These are phyloP conservation scores for Hippocampus abdominalis DNA, from an alignment of 2,113 vertebrate species.

Conservation along the genomic window DNA sequence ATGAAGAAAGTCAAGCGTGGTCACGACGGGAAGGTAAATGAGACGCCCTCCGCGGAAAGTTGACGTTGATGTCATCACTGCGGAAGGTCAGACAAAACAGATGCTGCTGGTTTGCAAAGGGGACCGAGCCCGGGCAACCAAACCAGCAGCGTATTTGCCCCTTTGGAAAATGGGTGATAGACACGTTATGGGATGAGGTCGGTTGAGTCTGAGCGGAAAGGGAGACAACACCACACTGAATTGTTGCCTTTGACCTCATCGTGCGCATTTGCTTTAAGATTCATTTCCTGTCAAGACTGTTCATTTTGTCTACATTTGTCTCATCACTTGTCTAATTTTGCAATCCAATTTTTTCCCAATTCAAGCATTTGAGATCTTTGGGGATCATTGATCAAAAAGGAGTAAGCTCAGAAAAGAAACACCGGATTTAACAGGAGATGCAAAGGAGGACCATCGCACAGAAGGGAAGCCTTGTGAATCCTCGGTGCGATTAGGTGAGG, in stretches of 20 bases:
- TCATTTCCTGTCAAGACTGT: slow-evolving; percentile 47
- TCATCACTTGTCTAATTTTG: not conserved
- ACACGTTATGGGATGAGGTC: slow-evolving; percentile 56
- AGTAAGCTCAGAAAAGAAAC: slow-evolving; percentile 22
- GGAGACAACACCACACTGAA: slow-evolving; percentile 34
- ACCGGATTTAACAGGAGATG: slow-evolving; percentile 52
- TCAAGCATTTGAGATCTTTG: not conserved
- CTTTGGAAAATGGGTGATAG: slow-evolving; percentile 62
- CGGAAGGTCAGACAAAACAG: slow-evolving; percentile 67
- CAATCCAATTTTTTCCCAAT: not conserved
- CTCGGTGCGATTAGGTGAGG: slow-evolving; percentile 41
- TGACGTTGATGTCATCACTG: slow-evolving; percentile 62
- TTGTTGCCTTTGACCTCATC: slow-evolving; percentile 3
- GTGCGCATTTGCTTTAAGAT: slow-evolving; percentile 46
- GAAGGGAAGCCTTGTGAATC: slow-evolving; percentile 33
- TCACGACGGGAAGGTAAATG: slow-evolving; percentile 38
- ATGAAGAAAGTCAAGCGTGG: slow-evolving; percentile 58
- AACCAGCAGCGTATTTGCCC: slow-evolving; percentile 61
- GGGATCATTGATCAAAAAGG: slow-evolving; percentile 16
- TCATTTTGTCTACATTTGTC: too few relatives aligned
- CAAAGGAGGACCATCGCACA: slow-evolving; percentile 32
- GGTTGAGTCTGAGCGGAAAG: slow-evolving; percentile 40
- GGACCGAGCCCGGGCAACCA: too few relatives aligned
- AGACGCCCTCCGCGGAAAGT: slow-evolving; percentile 50
- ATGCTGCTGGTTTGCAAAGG: slow-evolving; percentile 53